These are phyloP conservation scores for Copidosoma aretas DNA, from an alignment of 2,888 invertebrate species.

Conservation along the genomic window DNA sequence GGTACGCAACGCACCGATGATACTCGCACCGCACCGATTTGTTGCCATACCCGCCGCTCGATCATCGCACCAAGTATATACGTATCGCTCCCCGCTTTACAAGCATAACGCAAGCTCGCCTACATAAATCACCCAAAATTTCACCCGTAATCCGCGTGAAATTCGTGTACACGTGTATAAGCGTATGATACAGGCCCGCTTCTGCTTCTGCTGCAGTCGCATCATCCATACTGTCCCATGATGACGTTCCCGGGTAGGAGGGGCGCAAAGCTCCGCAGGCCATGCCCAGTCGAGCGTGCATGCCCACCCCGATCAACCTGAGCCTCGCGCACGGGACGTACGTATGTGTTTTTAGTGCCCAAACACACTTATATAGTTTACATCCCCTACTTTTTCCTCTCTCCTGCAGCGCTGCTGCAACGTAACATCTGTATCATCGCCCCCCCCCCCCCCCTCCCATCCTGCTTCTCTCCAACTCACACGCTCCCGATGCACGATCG, in stretches of 20 bases:
- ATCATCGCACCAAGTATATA: no score
- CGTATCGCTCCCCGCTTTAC: no score
- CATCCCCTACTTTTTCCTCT: conserved; percentile 26
- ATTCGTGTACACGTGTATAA: conserved; percentile 15
- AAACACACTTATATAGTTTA: conserved; percentile 7
- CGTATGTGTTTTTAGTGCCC: no score
- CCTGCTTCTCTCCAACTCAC: background rate
- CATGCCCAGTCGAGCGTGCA: conserved; percentile 6
- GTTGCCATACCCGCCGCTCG: no score
- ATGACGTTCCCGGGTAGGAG: no score
- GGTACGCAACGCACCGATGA: no score
- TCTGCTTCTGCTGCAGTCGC: conserved; percentile 15
- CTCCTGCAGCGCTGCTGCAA: no score
- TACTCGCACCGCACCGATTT: no score
- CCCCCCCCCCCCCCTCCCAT: no score
- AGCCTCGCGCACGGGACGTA: background rate
- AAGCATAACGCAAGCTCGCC: background rate
- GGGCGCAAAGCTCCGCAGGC: background rate
- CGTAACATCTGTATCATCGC: conserved; percentile 61
- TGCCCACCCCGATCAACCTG: conserved; percentile 9
- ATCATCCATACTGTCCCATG: background rate
- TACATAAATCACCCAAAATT: conserved; percentile 24
- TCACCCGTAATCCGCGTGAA: conserved; percentile 34
- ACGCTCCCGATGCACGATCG: conserved; percentile 24
- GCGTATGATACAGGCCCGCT: no score